Conservation (phyloP, 2,113 vertebrate species). For the Esox niger region DNA sequence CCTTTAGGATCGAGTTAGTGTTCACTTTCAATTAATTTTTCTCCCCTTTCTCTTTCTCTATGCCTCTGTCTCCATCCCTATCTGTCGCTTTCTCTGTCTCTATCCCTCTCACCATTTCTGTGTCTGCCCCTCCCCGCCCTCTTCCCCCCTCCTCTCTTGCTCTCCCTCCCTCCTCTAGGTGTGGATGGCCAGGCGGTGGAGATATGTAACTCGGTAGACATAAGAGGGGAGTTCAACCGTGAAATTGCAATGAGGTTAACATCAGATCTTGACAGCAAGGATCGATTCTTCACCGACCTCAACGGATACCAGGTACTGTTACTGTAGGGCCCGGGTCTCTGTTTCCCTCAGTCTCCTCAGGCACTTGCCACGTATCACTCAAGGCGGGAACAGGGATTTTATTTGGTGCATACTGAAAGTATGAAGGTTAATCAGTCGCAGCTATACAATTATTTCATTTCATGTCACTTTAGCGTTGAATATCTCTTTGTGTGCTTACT, state of each 20-base stretch:
- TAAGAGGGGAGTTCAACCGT: conserved; percentile 83
- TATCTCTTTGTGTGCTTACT: not conserved
- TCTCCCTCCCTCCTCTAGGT: conserved; percentile 61
- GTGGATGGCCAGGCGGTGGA: conserved; percentile 83
- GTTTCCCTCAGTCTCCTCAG: not conserved
- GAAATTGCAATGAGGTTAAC: conserved; percentile 90
- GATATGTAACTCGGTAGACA: conserved; percentile 88
- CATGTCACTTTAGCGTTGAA: not conserved
- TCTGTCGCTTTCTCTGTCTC: conserved; percentile 5
- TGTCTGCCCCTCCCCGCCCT: not conserved
- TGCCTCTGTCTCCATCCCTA: not conserved
- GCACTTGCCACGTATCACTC: too few relatives aligned
- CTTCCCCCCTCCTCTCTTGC: not conserved
- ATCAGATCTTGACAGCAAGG: conserved; percentile 78
- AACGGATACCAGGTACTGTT: conserved; percentile 88
- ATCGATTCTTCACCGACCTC: conserved; percentile 87
- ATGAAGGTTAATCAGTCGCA: not conserved
- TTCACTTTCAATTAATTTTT: not conserved
- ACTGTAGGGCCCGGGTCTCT: not conserved
- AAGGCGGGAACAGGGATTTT: not conserved
- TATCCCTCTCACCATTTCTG: not conserved
- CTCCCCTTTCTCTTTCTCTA: not conserved
- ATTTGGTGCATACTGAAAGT: not conserved
- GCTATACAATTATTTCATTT: not conserved
- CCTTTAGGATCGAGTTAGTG: not conserved